A percentile compares a stretch with the other conserved stretches of the same genome.
Evolutionary conservation across 2,888 invertebrate species (phyloP).

Genomic region (Slavum lentiscoides): DNA sequence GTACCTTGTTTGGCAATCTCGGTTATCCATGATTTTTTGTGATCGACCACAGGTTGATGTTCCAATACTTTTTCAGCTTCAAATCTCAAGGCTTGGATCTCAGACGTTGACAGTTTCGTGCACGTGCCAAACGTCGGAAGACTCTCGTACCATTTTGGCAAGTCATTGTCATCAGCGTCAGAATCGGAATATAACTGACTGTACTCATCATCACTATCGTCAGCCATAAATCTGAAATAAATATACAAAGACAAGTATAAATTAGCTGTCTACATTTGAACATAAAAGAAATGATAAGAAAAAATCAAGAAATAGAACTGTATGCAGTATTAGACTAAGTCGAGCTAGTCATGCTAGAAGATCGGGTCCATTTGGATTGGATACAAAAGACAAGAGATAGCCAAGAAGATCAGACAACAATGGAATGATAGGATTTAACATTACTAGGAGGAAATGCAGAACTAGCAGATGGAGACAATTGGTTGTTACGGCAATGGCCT

Average conservation of each 20-base stretch:
- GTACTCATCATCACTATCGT: constrained; percentile 61
- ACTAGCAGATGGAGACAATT: no score
- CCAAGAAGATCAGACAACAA: no score
- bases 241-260: not conserved
- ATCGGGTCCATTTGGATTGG: no score
- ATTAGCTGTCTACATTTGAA: not conserved
- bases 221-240: not conserved
- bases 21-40: constrained; percentile 77
- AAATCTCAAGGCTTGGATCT: constrained; percentile 66
- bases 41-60: constrained; percentile 68
- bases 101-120: constrained; percentile 64
- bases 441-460: no score
- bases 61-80: constrained; percentile 71
- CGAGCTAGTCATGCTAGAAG: no score
- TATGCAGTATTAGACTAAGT: no score
- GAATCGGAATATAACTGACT: constrained; percentile 61
- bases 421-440: no score
- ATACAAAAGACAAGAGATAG: no score
- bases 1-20: constrained; percentile 81
- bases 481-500: no score
- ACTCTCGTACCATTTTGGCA: constrained; percentile 69
- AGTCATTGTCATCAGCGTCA: constrained; percentile 62
- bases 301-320: no score
- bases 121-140: constrained; percentile 61
- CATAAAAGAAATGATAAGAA: no score